Evolutionary conservation across 2,113 vertebrate genomes (phyloP).

Genomic region (Rhabdornis inornatus): DNA sequence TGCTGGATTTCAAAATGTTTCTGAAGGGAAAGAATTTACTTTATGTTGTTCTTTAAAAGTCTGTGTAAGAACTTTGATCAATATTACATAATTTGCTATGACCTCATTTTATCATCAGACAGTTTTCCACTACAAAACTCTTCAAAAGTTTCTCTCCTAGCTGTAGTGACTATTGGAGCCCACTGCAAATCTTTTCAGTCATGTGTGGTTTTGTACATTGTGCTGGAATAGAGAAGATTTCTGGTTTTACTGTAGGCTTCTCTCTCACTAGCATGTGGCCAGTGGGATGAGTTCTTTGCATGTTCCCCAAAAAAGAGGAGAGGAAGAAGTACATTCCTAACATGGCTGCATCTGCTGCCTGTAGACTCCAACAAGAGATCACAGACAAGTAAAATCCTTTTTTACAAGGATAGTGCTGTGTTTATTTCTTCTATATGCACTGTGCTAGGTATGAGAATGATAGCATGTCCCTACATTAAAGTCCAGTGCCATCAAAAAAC

Average conservation of each 20-base stretch:
- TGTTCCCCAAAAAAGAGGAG: background rate
- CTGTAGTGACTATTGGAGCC: background rate
- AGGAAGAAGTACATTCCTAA: background rate
- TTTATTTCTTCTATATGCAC: background rate
- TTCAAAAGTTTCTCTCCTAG: background rate
- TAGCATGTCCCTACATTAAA: background rate
- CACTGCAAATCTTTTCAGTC: background rate
- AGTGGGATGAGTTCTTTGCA: rapidly evolving
- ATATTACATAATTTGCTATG: background rate
- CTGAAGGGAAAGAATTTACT: background rate
- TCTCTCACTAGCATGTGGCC: rapidly evolving
- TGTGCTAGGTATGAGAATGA: background rate
- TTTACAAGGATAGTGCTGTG: background rate
- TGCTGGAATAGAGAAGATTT: background rate
- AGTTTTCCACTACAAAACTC: background rate
- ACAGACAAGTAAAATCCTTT: background rate
- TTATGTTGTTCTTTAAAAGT: background rate
- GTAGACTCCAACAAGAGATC: background rate
- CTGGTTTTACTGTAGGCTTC: background rate
- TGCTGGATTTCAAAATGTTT: background rate
- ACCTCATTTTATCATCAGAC: background rate
- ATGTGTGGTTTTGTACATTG: rapidly evolving
- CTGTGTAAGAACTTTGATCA: background rate
- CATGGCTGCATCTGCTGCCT: background rate
- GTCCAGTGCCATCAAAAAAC: background rate